Evolutionary conservation across 2,113 vertebrate species (phyloP).

Genomic region (Archilochus colubris): DNA sequence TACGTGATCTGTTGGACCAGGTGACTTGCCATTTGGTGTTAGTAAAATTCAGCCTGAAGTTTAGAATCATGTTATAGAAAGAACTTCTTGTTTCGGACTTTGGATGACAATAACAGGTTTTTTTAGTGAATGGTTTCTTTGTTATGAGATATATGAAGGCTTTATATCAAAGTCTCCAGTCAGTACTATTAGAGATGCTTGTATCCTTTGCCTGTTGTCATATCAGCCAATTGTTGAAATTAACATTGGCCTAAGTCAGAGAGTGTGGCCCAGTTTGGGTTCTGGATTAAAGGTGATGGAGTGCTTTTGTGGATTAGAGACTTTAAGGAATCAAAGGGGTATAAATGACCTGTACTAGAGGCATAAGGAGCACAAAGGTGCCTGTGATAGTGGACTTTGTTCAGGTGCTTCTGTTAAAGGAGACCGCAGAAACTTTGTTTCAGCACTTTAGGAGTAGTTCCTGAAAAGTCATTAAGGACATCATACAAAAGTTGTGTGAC

Average conservation of each 20-base stretch:
- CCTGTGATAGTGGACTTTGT: accelerated
- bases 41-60: neutral
- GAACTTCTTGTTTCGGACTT: accelerated
- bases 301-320: neutral
- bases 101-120: neutral
- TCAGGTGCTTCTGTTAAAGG: neutral
- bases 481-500: neutral
- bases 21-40: neutral
- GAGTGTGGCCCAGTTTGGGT: neutral
- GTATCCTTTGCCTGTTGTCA: neutral
- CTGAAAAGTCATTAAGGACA: neutral
- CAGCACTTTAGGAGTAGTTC: neutral
- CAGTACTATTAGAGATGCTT: neutral
- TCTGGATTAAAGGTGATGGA: neutral
- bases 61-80: neutral
- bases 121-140: neutral
- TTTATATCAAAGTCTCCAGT: neutral
- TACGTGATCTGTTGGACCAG: neutral
- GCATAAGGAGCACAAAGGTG: neutral
- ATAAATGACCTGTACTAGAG: neutral
- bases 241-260: neutral
- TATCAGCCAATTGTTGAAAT: neutral
- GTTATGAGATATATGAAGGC: neutral
- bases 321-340: neutral
- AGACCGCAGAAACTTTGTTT: neutral